phyloP scores from a whole-genome alignment of 64 coral and sea anemone genomes.

The Montipora efflorescens region DNA sequence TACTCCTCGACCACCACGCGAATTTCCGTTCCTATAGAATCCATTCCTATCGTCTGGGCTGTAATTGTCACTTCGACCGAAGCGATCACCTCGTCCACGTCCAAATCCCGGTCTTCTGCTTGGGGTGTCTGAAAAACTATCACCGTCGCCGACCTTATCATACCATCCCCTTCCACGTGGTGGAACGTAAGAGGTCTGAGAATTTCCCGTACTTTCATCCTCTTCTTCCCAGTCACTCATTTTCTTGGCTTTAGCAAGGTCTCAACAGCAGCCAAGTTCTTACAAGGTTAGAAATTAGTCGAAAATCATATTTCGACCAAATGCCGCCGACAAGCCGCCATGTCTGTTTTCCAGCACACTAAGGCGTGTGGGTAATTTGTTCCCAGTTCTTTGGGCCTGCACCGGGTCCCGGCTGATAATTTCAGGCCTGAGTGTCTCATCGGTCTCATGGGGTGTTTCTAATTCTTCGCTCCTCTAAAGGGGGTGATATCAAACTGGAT shows the following conservation, averaged over 20 bases:
- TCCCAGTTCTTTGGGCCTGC: neutral
- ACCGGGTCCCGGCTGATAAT: no score
- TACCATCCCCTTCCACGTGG: constrained; percentile 1
- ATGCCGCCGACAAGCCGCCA: constrained; percentile 9
- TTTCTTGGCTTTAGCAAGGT: neutral
- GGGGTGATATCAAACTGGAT: no score
- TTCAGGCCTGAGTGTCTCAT: no score
- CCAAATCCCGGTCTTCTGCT: constrained; percentile 50
- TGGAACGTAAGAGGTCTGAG: neutral
- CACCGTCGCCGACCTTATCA: neutral
- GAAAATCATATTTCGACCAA: neutral
- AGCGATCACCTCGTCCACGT: constrained; percentile 18
- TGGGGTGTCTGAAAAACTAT: neutral
- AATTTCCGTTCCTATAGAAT: neutral
- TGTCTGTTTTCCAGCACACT: neutral
- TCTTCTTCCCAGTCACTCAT: constrained; percentile 75
- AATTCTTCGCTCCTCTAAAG: no score
- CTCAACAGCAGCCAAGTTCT: neutral
- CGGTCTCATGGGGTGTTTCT: no score
- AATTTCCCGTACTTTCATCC: neutral
- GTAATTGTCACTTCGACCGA: constrained; percentile 5
- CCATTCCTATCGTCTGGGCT: constrained; percentile 21
- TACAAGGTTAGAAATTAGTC: neutral
- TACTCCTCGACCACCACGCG: constrained; percentile 1
- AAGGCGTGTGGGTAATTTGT: neutral